phyloP scores from a whole-genome alignment of 2,888 invertebrate species.

The Eilema griseolum region DNA sequence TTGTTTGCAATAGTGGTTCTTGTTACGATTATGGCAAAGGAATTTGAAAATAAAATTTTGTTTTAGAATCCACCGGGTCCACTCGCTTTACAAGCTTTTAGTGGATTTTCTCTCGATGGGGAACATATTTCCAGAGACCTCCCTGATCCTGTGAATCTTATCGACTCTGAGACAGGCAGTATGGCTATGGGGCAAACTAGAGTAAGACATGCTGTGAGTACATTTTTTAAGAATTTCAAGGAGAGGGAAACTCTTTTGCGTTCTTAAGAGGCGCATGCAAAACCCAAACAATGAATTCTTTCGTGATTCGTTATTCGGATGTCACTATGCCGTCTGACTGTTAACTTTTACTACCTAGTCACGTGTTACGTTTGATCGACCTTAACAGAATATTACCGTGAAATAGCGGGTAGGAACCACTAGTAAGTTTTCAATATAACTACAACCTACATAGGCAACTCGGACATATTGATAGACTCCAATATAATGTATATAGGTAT shows the following conservation, averaged over 20 bases:
- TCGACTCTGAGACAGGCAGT: slow-evolving; percentile 78
- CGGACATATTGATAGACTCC: not conserved
- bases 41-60: not conserved
- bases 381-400: not conserved
- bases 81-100: slow-evolving; percentile 71
- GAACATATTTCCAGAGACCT: slow-evolving; percentile 66
- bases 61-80: slow-evolving; percentile 61
- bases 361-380: not conserved
- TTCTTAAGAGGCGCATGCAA: not conserved
- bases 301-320: not conserved
- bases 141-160: slow-evolving; percentile 66
- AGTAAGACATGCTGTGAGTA: slow-evolving; percentile 69
- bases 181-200: slow-evolving; percentile 50
- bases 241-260: not conserved
- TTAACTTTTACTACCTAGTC: not conserved
- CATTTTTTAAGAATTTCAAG: not conserved
- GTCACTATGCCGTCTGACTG: not conserved
- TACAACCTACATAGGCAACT: not conserved
- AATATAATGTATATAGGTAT: not conserved
- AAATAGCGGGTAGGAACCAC: too few relatives aligned
- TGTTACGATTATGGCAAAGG: not conserved
- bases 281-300: not conserved
- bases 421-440: not conserved
- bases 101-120: slow-evolving; percentile 73
- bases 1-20: not conserved